Evolutionary conservation across 2,797 vertebrate genomes (phyloP), one percentile per base, ranked within the genome.

Genomic region (Sylvia borin): DNA sequence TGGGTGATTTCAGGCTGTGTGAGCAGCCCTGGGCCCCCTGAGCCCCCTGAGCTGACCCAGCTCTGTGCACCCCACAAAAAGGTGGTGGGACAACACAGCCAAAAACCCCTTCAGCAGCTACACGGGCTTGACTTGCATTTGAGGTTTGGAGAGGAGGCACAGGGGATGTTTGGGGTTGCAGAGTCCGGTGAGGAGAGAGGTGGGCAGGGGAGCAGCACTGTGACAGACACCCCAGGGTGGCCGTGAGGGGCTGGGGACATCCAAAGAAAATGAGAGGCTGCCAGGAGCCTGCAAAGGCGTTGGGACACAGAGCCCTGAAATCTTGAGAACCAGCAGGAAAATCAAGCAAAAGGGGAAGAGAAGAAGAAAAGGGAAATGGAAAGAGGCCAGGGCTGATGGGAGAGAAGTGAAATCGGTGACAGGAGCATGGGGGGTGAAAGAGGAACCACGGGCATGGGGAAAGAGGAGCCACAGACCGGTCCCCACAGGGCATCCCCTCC

Each of bases 401-500:
- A 32, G 89, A 95, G 96, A 96, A 96, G 96, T 96, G 96, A 97
- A 97, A 96, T 95, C 18, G 12, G 68, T 50, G 75, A 65, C 1
- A 9, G 66, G 66, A 86, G 83, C 7, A 0, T 9, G 50, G 71
- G 36, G 53, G 53, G 53, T 60, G 65, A 94, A 96, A 95, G 92
- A 78, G 7, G 94, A 96, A 96, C 85, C 1, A 0, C 0, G 1
- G 58, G 73, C 60, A 36, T 5, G 8, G 51, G 55, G 25, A 11
- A 65, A 40, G 65, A n/a, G 60, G 57, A 13, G 27, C 31, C 10
- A 1, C 1, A 7, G 55, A 10, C 20, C 4, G 7, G 25, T 13
- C 51, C 26, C 5, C 25, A 19, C 1, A 7, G 66, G 74, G 16
- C 6, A 3, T 48, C 60, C 36, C 57, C 67, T 58, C 43, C 53